Evolutionary conservation across 30 jellyfish, hydroid and myxozoan species (phyloP).

Genomic region (Sanderia malayensis): DNA sequence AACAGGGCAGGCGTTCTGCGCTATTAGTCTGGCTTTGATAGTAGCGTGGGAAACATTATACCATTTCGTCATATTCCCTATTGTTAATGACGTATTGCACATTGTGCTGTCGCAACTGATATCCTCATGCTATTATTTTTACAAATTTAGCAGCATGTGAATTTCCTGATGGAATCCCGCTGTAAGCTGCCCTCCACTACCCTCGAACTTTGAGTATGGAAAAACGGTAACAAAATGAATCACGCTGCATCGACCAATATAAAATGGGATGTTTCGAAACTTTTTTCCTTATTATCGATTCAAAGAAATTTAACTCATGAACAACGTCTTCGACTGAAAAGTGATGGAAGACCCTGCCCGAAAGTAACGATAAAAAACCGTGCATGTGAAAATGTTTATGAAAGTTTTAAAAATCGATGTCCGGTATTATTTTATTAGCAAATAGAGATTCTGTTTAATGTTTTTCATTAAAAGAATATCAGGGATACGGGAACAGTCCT

Average conservation of each 20-base stretch:
- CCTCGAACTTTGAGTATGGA: not conserved
- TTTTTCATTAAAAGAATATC: no score
- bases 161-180: not conserved
- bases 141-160: not conserved
- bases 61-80: not conserved
- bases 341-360: not conserved
- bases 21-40: not conserved
- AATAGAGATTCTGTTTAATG: no score
- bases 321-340: not conserved
- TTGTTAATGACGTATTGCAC: not conserved
- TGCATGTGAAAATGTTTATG: not conserved
- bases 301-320: not conserved
- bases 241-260: not conserved
- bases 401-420: not conserved
- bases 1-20: not conserved
- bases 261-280: not conserved
- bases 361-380: conserved; percentile 1
- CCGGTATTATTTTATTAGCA: no score
- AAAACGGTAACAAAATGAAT: not conserved
- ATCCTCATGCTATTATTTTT: not conserved
- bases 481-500: not conserved
- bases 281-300: not conserved
- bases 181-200: not conserved
- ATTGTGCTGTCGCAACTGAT: not conserved
- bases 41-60: not conserved